Evolutionary conservation across 2,113 vertebrate species (phyloP), one percentile per base, ranked within the genome.

Genomic region (Cairina moschata): DNA sequence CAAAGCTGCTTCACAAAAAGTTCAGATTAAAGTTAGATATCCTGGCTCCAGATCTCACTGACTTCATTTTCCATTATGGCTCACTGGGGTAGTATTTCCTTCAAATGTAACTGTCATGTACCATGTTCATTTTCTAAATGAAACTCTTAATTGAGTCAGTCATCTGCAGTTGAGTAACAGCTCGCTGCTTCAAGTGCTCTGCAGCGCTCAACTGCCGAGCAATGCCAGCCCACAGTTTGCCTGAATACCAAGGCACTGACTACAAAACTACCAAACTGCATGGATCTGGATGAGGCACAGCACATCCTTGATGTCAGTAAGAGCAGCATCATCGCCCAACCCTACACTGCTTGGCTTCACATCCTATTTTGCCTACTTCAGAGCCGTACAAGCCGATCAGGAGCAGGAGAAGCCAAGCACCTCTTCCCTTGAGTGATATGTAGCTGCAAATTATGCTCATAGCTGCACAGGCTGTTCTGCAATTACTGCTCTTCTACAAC

Each of bases 11-110:
- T 95, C 67, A 87, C 85, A 97, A 86, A 22, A 63, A 88, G 83
- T 91, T 86, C 85, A 78, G 68, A 96, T 88, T 87, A 78, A 94
- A 93, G 78, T 67, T 77, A 88, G 75, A 77, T 74, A 91, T 28
- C 60, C 76, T 95, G 94, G 91, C 79, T 88, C 72, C 85, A 88
- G 17, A 72, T 83, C 48, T 58, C 79, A 83, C 76, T 94, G 88
- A 96, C 85, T 93, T 96, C 10, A 93, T 95, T 95, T 97, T 90
- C 94, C 81, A 44, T 73, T 69, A 93, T 55, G 81, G 91, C 89
- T 91, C 87, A 94, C 58, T 6, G 21, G 44, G 67, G 13, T 23
- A 91, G 77, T 42, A 92, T 34, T 80, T 91, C 68, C 67, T 95
- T 95, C 75, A 59, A 94, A 77, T 18, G 76, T 90, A 76, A 86